Evolutionary conservation across 2,113 vertebrate species (phyloP).

Genomic region (Cavia aperea): DNA sequence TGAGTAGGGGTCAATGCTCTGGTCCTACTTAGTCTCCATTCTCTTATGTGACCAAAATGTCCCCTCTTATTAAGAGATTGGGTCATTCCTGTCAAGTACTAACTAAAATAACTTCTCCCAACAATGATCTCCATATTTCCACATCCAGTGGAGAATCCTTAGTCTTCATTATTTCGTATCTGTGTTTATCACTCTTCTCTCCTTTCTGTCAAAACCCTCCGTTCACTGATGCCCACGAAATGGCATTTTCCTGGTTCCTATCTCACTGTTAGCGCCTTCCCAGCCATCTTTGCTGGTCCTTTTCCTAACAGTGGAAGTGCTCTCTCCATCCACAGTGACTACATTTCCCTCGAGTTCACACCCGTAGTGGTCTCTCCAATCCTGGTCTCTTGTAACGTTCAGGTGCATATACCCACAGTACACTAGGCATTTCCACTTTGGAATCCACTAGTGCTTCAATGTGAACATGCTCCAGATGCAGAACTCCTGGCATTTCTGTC

Average conservation of each 20-base stretch:
- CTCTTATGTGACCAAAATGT: neutral
- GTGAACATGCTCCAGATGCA: neutral
- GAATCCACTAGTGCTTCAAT: neutral
- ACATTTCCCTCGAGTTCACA: neutral
- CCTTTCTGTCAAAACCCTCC: neutral
- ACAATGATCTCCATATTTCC: neutral
- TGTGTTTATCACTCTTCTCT: neutral
- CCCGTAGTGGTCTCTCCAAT: neutral
- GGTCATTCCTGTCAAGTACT: neutral
- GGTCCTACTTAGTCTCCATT: neutral
- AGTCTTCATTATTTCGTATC: neutral
- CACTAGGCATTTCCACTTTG: neutral
- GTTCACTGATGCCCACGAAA: neutral
- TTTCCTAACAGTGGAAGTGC: neutral
- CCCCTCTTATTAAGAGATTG: neutral
- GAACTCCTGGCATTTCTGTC: neutral
- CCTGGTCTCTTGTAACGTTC: neutral
- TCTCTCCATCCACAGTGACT: neutral
- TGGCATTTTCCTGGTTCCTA: neutral
- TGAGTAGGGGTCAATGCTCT: neutral
- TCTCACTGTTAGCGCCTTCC: neutral
- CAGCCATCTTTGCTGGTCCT: neutral
- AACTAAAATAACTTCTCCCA: neutral
- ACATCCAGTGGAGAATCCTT: neutral
- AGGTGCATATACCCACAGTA: rapidly evolving